Evolutionary conservation across 2,888 invertebrate genomes (phyloP), one percentile per base, ranked within the genome.

Genomic region (Idaea aversata): DNA sequence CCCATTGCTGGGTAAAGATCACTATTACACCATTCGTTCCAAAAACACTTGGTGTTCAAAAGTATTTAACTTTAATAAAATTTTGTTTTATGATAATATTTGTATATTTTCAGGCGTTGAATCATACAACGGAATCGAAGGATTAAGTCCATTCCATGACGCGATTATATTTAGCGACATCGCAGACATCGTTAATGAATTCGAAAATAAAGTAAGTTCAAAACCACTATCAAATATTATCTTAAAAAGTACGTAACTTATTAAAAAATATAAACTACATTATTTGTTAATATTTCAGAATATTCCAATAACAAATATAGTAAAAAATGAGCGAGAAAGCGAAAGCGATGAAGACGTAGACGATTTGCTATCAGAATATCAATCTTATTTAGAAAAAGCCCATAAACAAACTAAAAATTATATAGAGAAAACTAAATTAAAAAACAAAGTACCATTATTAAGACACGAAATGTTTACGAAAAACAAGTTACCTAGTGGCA

Each of bases 161-260:
- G 86, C 89, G 7, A 85, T 92, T 63, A 86, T 92, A 68, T 88
- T 87, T 68, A 88, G 84, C 66, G 93, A 92, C 70, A 84, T 92
- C 35, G 86, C 90, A 58, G 91, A 92, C 71, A 84, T 91, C 64
- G 80, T 91, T 65, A 88, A 86, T 69, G 91, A 91, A 63, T 83
- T 90, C 66, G 87, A 88, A 73, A 86, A 81, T 66, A 85, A 81
- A 71, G 77, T 90, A 80, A 83, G 86, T 84, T 73, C 66, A 10
- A 59, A n/a, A 16, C 5, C 15, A 7, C 15, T 57, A 57, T 57
- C 5, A 1, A 15, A 57, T 13, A 5, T 5, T 57, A 13, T 7
- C 15, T 57, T 57, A 15, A 5, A 5, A 57, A 57, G 15, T 57
- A 15, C 15, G 1, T 15, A 13, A 58, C 15, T 5, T 13, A 15